Base-by-base conservation (phyloP, 2,113 vertebrate species). In the Thalassoma bifasciatum region DNA sequence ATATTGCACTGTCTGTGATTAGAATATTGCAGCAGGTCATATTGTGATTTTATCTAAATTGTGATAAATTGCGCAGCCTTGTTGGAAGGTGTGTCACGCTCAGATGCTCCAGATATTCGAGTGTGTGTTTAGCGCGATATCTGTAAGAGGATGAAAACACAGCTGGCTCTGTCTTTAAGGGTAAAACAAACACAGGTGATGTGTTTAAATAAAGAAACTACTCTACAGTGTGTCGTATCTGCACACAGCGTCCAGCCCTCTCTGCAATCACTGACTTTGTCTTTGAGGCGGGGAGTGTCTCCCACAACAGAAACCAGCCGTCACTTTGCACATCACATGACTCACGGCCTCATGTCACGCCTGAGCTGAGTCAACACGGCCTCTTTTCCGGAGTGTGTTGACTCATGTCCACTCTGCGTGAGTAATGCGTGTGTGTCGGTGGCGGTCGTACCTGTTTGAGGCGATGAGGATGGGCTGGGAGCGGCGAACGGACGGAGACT, bases 401-500 rank as follows among this genome's bases (percentile, higher is more conserved):
- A 84, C 40, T 78, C 75, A 87, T 1, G 54, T 24, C 50, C 68
- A 30, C 19, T 16, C 1, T 8, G 23, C 4, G 2, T 36, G 60
- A 62, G 6, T 62, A 21, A 65, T 4, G 57, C 10, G 44, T 46
- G 65, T 53, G 14, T 13, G 5, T n/a, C 24, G 12, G 19, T 36
- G 30, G 42, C 4, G 53, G 53, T 54, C 34, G 0, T 83, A 89
- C 88, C 90, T 88, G 92, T 74, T 86, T 10, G 82, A 23, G 40
- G 52, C 4, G 71, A 90, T 92, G 42, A 14, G 10, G 65, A 89
- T 90, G 72, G 88, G 92, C 65, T 77, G 76, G 8, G 92, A 93
- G 66, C 89, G 90, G 10, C 77, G 70, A 3, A 88, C 0, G 16
- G 87, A 57, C 5, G 86, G 62, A 3, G 82, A 19, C 0, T 81